These are phyloP conservation scores for Chrysolina haemoptera DNA, from an alignment of 2,888 invertebrate genomes.

Conservation along the genomic window DNA sequence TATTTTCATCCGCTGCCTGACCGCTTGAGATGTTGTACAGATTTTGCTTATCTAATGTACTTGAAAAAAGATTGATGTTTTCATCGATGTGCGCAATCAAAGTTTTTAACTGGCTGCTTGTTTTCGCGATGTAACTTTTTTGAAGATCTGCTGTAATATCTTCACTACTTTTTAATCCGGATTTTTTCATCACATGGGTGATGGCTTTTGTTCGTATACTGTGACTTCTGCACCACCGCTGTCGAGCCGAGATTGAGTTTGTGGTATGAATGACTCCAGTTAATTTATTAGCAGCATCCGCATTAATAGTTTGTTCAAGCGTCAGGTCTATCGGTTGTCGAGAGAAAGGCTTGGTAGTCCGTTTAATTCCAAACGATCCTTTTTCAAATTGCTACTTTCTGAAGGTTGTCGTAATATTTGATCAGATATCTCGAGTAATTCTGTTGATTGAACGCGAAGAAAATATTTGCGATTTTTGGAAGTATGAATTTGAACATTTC, in stretches of 20 bases:
- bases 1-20: background rate
- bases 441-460: constrained; percentile 59
- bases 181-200: background rate
- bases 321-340: background rate
- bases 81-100: background rate
- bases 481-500: constrained; percentile 45
- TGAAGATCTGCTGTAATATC: background rate
- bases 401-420: constrained; percentile 51
- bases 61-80: background rate
- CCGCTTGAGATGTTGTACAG: background rate
- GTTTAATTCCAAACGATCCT: background rate
- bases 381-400: constrained; percentile 50
- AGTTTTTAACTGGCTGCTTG: background rate
- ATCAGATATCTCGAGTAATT: constrained; percentile 61
- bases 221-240: background rate
- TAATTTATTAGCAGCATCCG: background rate
- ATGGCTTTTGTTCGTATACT: background rate
- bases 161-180: background rate
- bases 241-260: background rate
- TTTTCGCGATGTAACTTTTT: background rate
- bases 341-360: background rate
- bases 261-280: background rate
- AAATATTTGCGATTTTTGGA: constrained; percentile 57
- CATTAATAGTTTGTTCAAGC: background rate
- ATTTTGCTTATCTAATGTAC: background rate